phyloP scores from a whole-genome alignment of 2,888 invertebrate genomes.

The Pyralis farinalis region DNA sequence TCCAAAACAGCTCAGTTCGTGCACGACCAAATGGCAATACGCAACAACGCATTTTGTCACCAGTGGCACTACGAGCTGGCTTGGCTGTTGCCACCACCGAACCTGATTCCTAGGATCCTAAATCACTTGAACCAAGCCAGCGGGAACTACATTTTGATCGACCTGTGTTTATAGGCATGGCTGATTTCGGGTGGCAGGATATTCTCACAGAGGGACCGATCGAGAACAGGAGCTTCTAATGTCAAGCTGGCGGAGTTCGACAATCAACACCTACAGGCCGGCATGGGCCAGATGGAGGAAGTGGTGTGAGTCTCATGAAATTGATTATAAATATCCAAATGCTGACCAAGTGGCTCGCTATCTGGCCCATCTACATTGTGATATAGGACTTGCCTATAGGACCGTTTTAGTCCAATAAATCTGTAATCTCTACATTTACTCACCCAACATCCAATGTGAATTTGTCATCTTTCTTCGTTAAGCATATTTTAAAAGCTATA shows the following conservation, averaged over 20 bases:
- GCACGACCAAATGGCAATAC: slow-evolving; percentile 18
- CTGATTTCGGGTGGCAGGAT: neutral
- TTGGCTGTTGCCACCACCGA: slow-evolving; percentile 13
- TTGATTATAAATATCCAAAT: neutral
- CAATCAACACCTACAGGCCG: neutral
- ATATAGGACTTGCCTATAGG: slow-evolving; percentile 16
- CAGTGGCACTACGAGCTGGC: slow-evolving; percentile 14
- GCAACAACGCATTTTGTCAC: slow-evolving; percentile 21
- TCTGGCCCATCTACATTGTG: slow-evolving; percentile 14
- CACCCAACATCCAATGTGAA: slow-evolving; percentile 13
- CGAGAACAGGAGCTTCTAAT: neutral
- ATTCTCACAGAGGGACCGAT: neutral
- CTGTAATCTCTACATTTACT: slow-evolving; percentile 18
- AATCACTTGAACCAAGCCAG: slow-evolving; percentile 16
- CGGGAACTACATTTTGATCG: slow-evolving; percentile 19
- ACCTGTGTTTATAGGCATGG: neutral
- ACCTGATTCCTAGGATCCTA: slow-evolving; percentile 17
- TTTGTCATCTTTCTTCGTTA: slow-evolving; percentile 11
- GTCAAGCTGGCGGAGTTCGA: neutral
- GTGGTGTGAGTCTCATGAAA: neutral
- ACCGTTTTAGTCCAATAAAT: slow-evolving; percentile 24
- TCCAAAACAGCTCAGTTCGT: slow-evolving; percentile 18
- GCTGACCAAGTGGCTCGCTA: slow-evolving; percentile 15
- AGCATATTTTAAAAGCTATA: slow-evolving; percentile 14
- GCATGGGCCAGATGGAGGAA: neutral